Base-by-base conservation (phyloP, 2,888 invertebrate species). In the Furcula furcula region DNA sequence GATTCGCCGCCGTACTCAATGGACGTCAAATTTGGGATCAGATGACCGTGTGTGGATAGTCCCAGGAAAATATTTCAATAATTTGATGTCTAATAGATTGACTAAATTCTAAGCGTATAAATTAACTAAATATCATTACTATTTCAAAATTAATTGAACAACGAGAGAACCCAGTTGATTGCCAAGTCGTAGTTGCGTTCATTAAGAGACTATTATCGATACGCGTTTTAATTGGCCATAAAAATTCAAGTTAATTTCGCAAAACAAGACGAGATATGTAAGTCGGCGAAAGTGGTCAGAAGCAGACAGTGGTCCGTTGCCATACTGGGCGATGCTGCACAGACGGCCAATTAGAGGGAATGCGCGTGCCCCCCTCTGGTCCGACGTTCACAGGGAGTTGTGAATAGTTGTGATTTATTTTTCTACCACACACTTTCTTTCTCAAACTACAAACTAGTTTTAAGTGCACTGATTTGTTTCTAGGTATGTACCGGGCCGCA, bases 331-430 rank as follows among this genome's bases (percentile, higher is more conserved):
- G 37, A 62, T 49, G 55, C 51, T 59, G 72, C 63, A 65, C 77
- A 72, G 76, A 72, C 77, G 60, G 74, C 85, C 86, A 87, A 87
- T 87, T 87, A 87, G 84, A 80, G 66, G 83, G 85, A 84, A 85
- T 84, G 82, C 65, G 67, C 68, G 67, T 13, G 25, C 26, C n/a
- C 65, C 73, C 70, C 65, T 65, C 49, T 56, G 65, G 57, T 62
- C 58, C 55, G 45, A 56, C 39, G 45, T 56, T 48, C 74, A 84
- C 83, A 82, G 82, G 76, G 67, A 68, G 81, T 55, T 72, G 54
- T 61, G 57, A 60, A 62, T 69, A 68, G 81, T 55, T 72, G 54
- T 61, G 57, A 60, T 63, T 69, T 66, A 58, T 55, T 27, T 29
- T 40, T 28, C 47, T 38, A 34, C 48, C 29, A 35, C 50, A 51